Conservation (phyloP, 2,113 vertebrate species). For the Mustela lutreola region DNA sequence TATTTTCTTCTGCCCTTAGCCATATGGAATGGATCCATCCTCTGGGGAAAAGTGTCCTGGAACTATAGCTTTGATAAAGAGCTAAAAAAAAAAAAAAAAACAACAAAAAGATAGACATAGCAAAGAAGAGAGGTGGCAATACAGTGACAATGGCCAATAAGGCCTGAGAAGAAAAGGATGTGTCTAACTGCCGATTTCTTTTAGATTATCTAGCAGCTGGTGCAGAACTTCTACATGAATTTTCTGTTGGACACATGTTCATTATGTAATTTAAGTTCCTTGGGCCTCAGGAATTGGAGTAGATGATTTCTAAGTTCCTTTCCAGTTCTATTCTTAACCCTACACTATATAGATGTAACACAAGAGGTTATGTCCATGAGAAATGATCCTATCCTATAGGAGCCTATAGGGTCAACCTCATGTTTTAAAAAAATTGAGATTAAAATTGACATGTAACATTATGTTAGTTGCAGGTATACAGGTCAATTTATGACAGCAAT, state of each 20-base stretch:
- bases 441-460: not conserved
- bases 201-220: not conserved
- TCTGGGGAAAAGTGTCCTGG: not conserved
- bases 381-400: not conserved
- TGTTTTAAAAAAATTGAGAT: not conserved
- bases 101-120: not conserved
- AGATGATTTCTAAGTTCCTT: not conserved
- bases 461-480: not conserved
- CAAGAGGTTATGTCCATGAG: not conserved
- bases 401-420: not conserved
- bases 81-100: constrained; percentile 7
- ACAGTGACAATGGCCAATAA: not conserved
- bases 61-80: not conserved
- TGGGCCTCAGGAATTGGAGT: not conserved
- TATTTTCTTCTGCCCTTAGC: not conserved
- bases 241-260: not conserved
- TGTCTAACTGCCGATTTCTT: not conserved
- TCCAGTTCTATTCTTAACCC: not conserved
- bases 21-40: not conserved
- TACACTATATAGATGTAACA: not conserved
- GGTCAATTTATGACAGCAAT: not conserved
- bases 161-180: not conserved
- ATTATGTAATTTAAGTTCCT: not conserved
- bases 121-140: not conserved
- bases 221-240: not conserved